A percentile compares a stretch with the other conserved stretches of the same genome.
Conservation (phyloP, 2,888 invertebrate species). For the Pristionchus fissidentatus region DNA sequence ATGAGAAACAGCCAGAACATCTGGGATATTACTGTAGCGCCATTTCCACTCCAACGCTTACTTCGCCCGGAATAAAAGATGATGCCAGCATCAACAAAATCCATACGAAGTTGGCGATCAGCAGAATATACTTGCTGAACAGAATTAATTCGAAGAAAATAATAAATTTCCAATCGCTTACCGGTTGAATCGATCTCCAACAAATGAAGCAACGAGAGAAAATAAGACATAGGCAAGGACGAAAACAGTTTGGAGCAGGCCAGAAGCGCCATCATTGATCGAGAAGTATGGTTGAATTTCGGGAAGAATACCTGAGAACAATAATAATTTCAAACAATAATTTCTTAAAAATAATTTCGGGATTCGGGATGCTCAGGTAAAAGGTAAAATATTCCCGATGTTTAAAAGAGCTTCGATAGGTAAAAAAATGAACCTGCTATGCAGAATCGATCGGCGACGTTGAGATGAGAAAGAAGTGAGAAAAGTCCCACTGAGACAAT, state of each 20-base stretch:
- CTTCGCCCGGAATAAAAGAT: background rate
- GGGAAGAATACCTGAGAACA: conserved; percentile 85
- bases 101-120: background rate
- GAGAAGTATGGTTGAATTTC: conserved; percentile 85
- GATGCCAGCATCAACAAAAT: conserved; percentile 1
- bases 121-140: background rate
- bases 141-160: too few relatives aligned
- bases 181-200: conserved; percentile 32
- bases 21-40: background rate
- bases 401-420: too few relatives aligned
- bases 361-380: background rate
- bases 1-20: conserved; percentile 25
- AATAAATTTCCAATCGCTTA: background rate
- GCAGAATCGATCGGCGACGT: conserved; percentile 30
- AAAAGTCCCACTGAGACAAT: conserved; percentile 2
- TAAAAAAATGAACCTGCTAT: background rate
- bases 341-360: background rate
- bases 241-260: conserved; percentile 83
- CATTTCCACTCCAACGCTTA: background rate
- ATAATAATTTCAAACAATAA: background rate
- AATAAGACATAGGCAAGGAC: conserved; percentile 18
- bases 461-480: background rate
- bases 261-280: conserved; percentile 87
- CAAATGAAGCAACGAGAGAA: background rate
- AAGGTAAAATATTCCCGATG: background rate